phyloP scores from a whole-genome alignment of 2,797 vertebrate species.

The Ciconia nigra region DNA sequence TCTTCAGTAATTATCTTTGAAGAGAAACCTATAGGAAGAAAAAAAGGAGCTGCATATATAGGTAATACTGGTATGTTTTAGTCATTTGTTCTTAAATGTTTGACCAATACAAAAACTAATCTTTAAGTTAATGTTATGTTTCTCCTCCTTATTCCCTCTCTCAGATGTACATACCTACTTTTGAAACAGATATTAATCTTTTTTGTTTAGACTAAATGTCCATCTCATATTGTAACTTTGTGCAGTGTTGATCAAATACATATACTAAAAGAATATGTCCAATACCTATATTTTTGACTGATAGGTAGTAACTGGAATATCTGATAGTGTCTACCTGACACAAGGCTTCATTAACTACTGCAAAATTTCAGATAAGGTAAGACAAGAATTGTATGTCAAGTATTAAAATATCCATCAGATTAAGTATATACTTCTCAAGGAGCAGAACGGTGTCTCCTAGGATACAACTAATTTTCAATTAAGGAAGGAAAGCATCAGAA shows the following conservation, averaged over 20 bases:
- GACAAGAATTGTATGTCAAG: background rate
- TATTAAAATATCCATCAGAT: constrained; percentile 7
- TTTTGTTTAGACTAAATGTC: constrained; percentile 36
- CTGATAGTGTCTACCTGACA: background rate
- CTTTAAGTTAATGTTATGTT: constrained; percentile 53
- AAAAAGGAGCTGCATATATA: constrained; percentile 5
- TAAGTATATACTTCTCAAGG: background rate
- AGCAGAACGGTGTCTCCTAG: background rate
- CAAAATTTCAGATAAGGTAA: background rate
- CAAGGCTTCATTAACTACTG: background rate
- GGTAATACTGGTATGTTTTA: constrained; percentile 55
- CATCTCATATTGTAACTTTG: background rate
- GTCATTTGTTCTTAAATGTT: constrained; percentile 48
- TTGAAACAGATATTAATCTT: constrained; percentile 28
- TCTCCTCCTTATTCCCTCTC: background rate
- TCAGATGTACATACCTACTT: background rate
- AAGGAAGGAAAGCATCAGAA: background rate
- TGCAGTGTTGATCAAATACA: background rate
- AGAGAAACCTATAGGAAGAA: background rate
- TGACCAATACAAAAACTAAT: constrained; percentile 57
- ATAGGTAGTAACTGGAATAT: background rate
- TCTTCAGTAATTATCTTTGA: constrained; percentile 51
- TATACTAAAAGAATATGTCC: background rate
- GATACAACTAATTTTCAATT: background rate
- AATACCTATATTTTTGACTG: background rate